phyloP scores from a whole-genome alignment of 2,888 invertebrate genomes.

The Pyrgus malvae region DNA sequence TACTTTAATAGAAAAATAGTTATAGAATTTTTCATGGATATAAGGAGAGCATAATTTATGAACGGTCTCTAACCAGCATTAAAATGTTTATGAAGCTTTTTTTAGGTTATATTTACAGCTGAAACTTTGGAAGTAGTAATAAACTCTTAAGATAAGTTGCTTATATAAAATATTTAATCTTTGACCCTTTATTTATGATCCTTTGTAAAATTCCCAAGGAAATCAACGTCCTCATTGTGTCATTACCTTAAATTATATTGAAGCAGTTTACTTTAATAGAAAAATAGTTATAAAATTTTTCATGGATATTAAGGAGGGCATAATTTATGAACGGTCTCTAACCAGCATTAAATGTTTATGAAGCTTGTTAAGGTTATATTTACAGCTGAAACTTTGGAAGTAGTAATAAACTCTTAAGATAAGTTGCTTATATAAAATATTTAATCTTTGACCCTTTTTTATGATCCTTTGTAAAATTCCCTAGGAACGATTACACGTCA shows the following conservation, averaged over 20 bases:
- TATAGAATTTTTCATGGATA: too few species aligned
- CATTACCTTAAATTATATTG: too few species aligned
- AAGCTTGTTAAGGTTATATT: neutral
- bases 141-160: neutral
- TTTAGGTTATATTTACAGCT: neutral
- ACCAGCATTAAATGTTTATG: conserved; percentile 2
- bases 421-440: neutral
- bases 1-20: too few species aligned
- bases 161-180: neutral
- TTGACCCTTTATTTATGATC: neutral
- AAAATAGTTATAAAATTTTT: too few species aligned
- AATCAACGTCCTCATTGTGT: too few species aligned
- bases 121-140: neutral
- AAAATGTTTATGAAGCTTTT: neutral
- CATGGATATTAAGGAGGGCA: neutral
- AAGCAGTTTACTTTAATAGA: too few species aligned
- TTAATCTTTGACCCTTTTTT: neutral
- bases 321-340: neutral
- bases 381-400: conserved; percentile 1
- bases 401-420: neutral
- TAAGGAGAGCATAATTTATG: neutral
- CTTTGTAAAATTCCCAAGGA: neutral
- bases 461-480: neutral
- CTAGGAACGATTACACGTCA: too few species aligned
- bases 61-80: neutral